These are phyloP conservation scores for Borostomias antarcticus DNA, from an alignment of 2,797 vertebrate genomes.

Conservation along the genomic window DNA sequence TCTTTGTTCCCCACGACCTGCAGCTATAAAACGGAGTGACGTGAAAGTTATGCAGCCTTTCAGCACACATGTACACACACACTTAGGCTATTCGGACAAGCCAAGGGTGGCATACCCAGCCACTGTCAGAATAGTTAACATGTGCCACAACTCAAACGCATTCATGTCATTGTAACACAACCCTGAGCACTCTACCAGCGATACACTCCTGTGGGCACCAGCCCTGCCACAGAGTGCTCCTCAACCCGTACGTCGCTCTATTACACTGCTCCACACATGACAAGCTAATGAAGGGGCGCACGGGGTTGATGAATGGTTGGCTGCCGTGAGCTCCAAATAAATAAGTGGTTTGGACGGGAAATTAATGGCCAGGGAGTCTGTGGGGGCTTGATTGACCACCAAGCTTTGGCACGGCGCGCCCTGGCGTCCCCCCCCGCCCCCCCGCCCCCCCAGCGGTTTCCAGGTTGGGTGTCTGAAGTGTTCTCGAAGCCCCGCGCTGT, in stretches of 20 bases:
- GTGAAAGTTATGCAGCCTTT: conserved; percentile 45
- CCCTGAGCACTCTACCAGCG: conserved; percentile 23
- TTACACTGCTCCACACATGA: conserved; percentile 42
- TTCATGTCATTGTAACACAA: conserved; percentile 22
- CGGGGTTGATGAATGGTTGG: conserved; percentile 54
- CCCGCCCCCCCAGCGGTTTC: conserved; percentile 18
- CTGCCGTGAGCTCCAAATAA: conserved; percentile 55
- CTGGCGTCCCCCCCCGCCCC: conserved; percentile 19
- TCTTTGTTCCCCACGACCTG: conserved; percentile 53
- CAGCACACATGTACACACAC: conserved; percentile 37
- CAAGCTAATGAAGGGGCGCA: conserved; percentile 57
- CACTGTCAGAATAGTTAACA: conserved; percentile 15
- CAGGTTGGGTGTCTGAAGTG: conserved; percentile 10
- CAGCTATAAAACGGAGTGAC: conserved; percentile 45
- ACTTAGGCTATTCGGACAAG: conserved; percentile 23
- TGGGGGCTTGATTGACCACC: conserved; percentile 43
- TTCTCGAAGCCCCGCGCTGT: conserved; percentile 16
- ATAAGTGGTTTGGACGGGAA: conserved; percentile 49
- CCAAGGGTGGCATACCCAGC: conserved; percentile 31
- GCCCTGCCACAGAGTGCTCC: conserved; percentile 26
- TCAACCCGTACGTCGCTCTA: conserved; percentile 34
- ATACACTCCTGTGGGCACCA: conserved; percentile 6
- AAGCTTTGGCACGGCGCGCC: conserved; percentile 32
- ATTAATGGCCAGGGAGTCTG: conserved; percentile 48
- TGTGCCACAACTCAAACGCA: conserved; percentile 10